Percentiles rank a stretch among this genome's conserved stretches.
phyloP scores from a whole-genome alignment of 2,797 vertebrate genomes.

The Eupleurogrammus muticus region DNA sequence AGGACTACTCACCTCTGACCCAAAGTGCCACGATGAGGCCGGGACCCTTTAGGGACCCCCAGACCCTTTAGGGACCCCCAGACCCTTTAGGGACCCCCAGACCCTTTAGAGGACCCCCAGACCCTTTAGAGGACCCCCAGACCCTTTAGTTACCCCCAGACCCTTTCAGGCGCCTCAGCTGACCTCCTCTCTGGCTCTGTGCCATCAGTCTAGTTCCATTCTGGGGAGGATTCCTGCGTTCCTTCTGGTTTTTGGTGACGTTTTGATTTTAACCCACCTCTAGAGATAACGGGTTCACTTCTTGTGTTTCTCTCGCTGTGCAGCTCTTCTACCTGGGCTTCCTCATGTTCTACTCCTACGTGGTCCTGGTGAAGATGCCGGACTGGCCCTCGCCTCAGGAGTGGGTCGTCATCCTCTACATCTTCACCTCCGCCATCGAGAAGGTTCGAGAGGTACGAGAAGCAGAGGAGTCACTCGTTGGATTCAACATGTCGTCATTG shows the following conservation, averaged over 20 bases:
- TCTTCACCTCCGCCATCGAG: constrained; percentile 96
- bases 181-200: constrained; percentile 35
- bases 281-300: background rate
- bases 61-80: too few relatives aligned
- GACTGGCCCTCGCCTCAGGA: constrained; percentile 90
- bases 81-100: too few relatives aligned
- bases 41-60: constrained; percentile 18
- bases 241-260: background rate
- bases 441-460: constrained; percentile 95
- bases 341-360: constrained; percentile 97
- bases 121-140: too few relatives aligned
- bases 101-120: too few relatives aligned
- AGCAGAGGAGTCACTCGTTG: background rate
- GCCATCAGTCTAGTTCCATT: background rate
- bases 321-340: constrained; percentile 97
- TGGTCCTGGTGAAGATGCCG: constrained; percentile 95
- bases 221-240: background rate
- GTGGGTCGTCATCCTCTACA: constrained; percentile 98
- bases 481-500: too few relatives aligned
- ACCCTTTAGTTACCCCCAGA: too few relatives aligned
- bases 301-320: constrained; percentile 37
- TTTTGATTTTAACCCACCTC: background rate
- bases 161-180: constrained; percentile 26
- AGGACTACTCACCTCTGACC: constrained; percentile 13
- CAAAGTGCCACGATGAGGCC: constrained; percentile 19